These are phyloP conservation scores for Damaliscus lunatus DNA, from an alignment of 2,113 vertebrate genomes.

Conservation along the genomic window DNA sequence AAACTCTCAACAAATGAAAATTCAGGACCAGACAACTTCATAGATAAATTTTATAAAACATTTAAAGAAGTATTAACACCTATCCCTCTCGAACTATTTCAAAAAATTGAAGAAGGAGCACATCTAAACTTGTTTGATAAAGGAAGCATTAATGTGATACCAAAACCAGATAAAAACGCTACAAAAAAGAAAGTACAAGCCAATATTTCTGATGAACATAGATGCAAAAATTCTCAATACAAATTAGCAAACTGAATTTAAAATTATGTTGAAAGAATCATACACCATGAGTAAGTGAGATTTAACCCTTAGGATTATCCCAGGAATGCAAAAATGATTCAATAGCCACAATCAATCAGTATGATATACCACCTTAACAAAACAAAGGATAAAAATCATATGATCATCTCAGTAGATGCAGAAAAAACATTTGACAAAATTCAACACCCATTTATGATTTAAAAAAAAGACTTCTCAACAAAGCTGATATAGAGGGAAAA, in stretches of 20 bases:
- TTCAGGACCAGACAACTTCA: neutral
- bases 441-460: neutral
- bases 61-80: neutral
- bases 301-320: neutral
- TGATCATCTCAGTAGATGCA: neutral
- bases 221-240: neutral
- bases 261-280: neutral
- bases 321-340: neutral
- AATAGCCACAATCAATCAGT: neutral
- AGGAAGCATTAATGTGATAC: neutral
- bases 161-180: neutral
- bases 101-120: neutral
- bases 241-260: neutral
- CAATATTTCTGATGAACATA: neutral
- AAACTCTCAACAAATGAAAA: neutral
- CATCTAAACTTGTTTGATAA: neutral
- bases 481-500: neutral
- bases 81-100: neutral
- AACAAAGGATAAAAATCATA: neutral
- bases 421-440: neutral
- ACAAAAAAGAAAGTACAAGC: neutral
- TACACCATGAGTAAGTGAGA: neutral
- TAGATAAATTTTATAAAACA: neutral
- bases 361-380: neutral
- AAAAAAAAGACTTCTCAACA: neutral